Base-by-base conservation (phyloP, 2,888 invertebrate genomes). In the Heteromyza rotundicornis region DNA sequence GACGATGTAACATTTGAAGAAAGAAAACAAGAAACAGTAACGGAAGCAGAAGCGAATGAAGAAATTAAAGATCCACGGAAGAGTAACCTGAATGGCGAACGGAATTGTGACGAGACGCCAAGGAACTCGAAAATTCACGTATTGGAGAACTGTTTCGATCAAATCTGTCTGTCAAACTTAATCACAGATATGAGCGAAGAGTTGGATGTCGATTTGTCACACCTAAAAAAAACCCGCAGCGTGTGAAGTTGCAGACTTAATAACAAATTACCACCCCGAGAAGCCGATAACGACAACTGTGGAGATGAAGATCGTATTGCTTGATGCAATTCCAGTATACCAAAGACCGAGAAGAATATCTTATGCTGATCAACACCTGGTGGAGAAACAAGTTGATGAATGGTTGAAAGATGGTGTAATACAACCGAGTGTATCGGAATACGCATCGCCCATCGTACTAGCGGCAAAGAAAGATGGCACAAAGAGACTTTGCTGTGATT, bases 401-500 rank as follows among this genome's bases (percentile, higher is more conserved):
- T 63, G 63, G 60, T 20, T 63, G 16, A 20, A 35, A n/a, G 57
- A 63, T 27, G 57, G 53, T 1, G 53, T 60, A 32, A 57, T 63
- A 12, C 52, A 23, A n/a, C 53, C 56, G 24, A 59, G 59, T 35
- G 49, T 12, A 14, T 63, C 59, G 8, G 57, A 56, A 14, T 59
- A 65, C 19, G 63, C 64, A 36, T 61, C 63, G 10, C 64, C 64
- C 1, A 36, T 71, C 1, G 65, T 68, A 1, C 27, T 70, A 12
- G 68, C 58, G 5, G 32, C 58, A 2, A 70, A 69, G 53, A 69
- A 62, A 32, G 62, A 66, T 19, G 64, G 63, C 17, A 57, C 35
- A 8, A 63, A 61, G 44, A 51, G 68, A 2, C 49, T 67, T 20
- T 70, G 68, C 55, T 64, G 67, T 23, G 67, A 70, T 52, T 70